Evolutionary conservation across 2,888 invertebrate species (phyloP).

Genomic region (Petrophora chlorosata): DNA sequence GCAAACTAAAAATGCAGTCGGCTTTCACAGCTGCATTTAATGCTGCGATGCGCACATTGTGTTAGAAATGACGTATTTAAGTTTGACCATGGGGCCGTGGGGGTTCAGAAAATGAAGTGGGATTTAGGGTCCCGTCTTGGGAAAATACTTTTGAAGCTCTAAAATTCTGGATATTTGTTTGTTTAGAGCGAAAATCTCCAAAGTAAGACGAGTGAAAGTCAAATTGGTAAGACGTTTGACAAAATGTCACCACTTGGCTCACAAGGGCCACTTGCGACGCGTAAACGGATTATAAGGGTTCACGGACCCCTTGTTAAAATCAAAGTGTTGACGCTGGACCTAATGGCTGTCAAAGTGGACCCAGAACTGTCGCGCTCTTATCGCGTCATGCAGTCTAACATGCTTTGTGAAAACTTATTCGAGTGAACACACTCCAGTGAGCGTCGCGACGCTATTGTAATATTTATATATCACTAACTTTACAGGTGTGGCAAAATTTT

Average conservation of each 20-base stretch:
- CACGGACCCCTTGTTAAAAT: slow-evolving; percentile 65
- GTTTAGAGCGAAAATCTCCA: no score
- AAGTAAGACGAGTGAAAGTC: slow-evolving; percentile 47
- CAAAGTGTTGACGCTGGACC: slow-evolving; percentile 68
- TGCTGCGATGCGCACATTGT: no score
- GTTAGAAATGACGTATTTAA: no score
- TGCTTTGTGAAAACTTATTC: not conserved
- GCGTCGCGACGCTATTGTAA: not conserved
- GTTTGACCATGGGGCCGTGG: no score
- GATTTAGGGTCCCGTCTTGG: no score
- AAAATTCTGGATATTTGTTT: no score
- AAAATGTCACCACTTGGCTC: slow-evolving; percentile 58
- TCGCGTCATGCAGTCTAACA: slow-evolving; percentile 3
- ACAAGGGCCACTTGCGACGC: slow-evolving; percentile 57
- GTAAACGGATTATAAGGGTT: slow-evolving; percentile 76
- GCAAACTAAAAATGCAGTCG: not conserved
- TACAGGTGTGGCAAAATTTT: no score
- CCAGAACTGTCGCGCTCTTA: slow-evolving; percentile 14
- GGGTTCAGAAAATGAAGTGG: no score
- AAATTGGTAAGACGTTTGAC: slow-evolving; percentile 60
- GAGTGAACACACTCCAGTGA: not conserved
- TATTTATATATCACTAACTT: no score
- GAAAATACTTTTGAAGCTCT: no score
- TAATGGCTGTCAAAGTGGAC: slow-evolving; percentile 58
- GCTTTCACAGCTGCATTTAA: not conserved